Evolutionary conservation across 2,888 invertebrate species (phyloP).

Genomic region (Cremastinae sp.): DNA sequence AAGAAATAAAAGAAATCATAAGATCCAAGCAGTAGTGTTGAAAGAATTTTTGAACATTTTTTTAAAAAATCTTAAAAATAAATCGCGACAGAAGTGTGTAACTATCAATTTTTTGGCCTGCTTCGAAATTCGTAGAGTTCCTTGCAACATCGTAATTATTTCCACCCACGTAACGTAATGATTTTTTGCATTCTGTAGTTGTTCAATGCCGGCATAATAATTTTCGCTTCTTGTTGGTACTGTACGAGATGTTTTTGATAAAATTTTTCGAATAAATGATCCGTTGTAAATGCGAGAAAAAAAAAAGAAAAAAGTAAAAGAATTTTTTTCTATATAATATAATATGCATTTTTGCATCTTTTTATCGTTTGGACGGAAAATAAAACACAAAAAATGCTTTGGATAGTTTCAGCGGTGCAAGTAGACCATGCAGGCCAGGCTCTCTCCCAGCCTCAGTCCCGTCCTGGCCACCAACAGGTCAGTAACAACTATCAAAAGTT

Average conservation of each 20-base stretch:
- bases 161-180: conserved; percentile 56
- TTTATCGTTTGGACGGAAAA: conserved; percentile 70
- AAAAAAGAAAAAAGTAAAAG: conserved; percentile 38
- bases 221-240: conserved; percentile 45
- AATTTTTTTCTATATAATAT: conserved; percentile 43
- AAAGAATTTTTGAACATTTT: conserved; percentile 29
- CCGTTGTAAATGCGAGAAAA: too few relatives aligned
- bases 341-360: conserved; percentile 57
- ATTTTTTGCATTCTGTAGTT: conserved; percentile 55
- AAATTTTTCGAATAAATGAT: too few relatives aligned
- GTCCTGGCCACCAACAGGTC: conserved; percentile 80
- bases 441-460: conserved; percentile 79
- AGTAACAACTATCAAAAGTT: conserved; percentile 77
- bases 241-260: conserved; percentile 20
- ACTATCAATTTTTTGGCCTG: conserved; percentile 57
- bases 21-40: conserved; percentile 33
- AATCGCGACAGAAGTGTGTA: neutral
- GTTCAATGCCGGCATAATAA: conserved; percentile 50
- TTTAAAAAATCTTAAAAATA: conserved; percentile 1
- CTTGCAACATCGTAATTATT: conserved; percentile 49
- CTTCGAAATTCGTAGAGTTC: conserved; percentile 70
- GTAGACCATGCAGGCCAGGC: conserved; percentile 80
- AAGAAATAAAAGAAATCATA: conserved; percentile 33
- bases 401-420: conserved; percentile 79
- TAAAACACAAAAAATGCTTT: conserved; percentile 76